A percentile compares a stretch with the other conserved stretches of the same genome.
Evolutionary conservation across 2,888 invertebrate genomes (phyloP).

Genomic region (Drosophila mulleri): DNA sequence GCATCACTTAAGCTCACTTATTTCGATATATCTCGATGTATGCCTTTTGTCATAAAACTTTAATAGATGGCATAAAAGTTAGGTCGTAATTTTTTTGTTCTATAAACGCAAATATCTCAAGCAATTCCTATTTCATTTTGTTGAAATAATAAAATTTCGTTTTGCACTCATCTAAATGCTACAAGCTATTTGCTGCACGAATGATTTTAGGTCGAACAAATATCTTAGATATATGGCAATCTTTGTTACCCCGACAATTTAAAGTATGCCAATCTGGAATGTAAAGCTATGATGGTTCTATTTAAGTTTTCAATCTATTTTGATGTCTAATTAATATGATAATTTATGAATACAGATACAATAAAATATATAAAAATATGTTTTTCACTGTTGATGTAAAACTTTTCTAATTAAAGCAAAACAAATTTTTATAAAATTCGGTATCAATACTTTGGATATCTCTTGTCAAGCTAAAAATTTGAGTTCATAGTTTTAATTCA

Average conservation of each 20-base stretch:
- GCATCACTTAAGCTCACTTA: not conserved
- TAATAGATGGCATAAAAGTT: constrained; percentile 12
- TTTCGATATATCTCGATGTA: constrained; percentile 4
- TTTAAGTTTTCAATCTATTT: too few relatives aligned
- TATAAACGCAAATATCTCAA: not conserved
- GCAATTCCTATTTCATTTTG: constrained; percentile 1
- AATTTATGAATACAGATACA: not conserved
- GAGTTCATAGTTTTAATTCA: not conserved
- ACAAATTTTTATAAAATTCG: too few relatives aligned
- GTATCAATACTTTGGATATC: too few relatives aligned
- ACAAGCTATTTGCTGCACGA: constrained; percentile 1
- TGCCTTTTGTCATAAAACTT: constrained; percentile 1
- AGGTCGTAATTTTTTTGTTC: not conserved
- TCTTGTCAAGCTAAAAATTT: not conserved
- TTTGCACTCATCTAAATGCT: not conserved
- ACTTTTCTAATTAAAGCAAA: too few relatives aligned
- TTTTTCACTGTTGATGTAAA: not conserved
- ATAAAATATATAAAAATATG: not conserved
- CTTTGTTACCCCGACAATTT: too few relatives aligned
- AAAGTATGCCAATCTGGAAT: too few relatives aligned
- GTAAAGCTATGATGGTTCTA: too few relatives aligned
- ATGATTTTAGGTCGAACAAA: not conserved
- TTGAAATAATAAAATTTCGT: constrained; percentile 1
- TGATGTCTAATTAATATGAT: too few relatives aligned
- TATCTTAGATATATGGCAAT: too few relatives aligned